A percentile compares a stretch with the other conserved stretches of the same genome.
Evolutionary conservation across 2,113 vertebrate genomes (phyloP).

Genomic region (Phyllopteryx taeniolatus): DNA sequence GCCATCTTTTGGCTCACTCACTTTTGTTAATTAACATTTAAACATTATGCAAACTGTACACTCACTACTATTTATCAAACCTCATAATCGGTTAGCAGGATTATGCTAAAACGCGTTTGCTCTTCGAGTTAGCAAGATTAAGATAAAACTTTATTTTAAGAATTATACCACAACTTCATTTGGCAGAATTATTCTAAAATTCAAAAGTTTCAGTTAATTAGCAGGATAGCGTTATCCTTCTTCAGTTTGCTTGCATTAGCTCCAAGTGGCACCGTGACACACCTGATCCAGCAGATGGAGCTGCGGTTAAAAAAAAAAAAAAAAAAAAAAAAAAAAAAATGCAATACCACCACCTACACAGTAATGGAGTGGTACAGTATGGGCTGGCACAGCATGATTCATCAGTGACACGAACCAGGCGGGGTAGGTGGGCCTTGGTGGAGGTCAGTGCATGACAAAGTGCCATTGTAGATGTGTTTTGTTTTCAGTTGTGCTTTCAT

Average conservation of each 20-base stretch:
- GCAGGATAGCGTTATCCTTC: no score
- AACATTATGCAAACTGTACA: no score
- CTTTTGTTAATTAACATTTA: no score
- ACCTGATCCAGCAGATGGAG: neutral
- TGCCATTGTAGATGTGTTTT: conserved; percentile 9
- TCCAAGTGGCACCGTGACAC: neutral
- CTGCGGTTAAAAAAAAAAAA: neutral
- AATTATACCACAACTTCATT: no score
- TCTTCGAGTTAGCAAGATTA: neutral
- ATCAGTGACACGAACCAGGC: no score
- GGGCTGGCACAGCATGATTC: neutral
- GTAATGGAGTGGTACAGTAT: conserved; percentile 28
- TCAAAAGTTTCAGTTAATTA: no score
- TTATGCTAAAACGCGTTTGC: neutral
- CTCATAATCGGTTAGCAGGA: neutral
- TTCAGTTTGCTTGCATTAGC: neutral
- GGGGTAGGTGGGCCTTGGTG: neutral
- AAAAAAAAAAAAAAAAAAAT: neutral
- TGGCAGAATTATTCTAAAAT: no score
- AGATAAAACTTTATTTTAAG: no score
- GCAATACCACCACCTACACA: neutral
- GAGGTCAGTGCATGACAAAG: no score
- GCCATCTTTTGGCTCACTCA: no score
- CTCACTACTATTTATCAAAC: no score
- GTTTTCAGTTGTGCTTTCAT: conserved; percentile 7